Base-by-base conservation (phyloP, 2,888 invertebrate genomes). In the Meteorus colon region DNA sequence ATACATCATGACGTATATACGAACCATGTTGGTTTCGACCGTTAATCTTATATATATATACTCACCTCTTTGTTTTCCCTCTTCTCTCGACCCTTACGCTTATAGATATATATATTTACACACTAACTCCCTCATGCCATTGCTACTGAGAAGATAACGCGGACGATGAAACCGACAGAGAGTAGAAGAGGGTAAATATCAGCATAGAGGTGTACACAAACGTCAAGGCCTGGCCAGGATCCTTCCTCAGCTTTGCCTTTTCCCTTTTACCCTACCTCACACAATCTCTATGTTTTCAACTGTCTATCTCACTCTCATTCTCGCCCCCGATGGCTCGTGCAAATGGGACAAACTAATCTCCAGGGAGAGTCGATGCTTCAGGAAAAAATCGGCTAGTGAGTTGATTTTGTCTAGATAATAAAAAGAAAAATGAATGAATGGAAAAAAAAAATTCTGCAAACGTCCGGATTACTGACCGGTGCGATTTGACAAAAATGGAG, bases 321-420 rank as follows among this genome's bases (percentile, higher is more conserved):
- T 8, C 41, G 4, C 41, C 41, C 41, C 12, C 8, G 48, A 4
- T 48, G 48, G 55, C 19, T 19, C 24, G 34, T 41, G 37, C 60
- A 70, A 70, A 70, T 60, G 70, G 70, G 41, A 70, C 60, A 70
- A 59, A 70, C 70, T 70, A 60, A 70, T 59, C 70, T 70, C 41
- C 41, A 59, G 70, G 70, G 60, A 37, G 60, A 70, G 70, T 31
- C 29, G 12, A 41, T 16, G 60, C 41, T 70, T 70, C 41, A 70
- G 41, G 37, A 60, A 60, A 34, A 70, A 70, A 70, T 70, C 60
- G 70, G 60, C 41, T 41, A 37, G 60, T 41, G 70, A 70, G 70
- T 34, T 70, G 45, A 19, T 67, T 16, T 27, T 45, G 60, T 60
- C 70, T 27, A 10, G 37, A 34, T 19, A 37, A 69, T 24, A 69